phyloP scores from a whole-genome alignment of 2,797 vertebrate species.

The Amniataba percoides region DNA sequence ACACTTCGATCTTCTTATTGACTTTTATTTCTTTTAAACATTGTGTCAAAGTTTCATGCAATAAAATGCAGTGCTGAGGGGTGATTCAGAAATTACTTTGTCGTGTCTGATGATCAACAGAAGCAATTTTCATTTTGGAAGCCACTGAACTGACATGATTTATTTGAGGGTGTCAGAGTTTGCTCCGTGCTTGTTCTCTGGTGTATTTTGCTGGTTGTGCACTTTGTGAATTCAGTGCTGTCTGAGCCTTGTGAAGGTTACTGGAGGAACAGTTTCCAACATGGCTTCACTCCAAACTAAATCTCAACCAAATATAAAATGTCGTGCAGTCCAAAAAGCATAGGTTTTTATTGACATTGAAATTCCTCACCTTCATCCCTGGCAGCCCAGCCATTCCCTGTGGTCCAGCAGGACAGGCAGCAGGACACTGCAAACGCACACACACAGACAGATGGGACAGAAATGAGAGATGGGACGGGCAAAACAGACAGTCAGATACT shows the following conservation, averaged over 20 bases:
- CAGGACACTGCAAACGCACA: slow-evolving; percentile 81
- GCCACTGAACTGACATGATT: neutral
- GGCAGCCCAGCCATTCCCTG: slow-evolving; percentile 82
- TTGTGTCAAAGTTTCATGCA: neutral
- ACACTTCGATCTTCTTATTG: too few species aligned
- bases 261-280: neutral
- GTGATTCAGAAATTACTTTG: neutral
- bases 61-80: neutral
- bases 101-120: neutral
- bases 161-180: neutral
- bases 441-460: slow-evolving; percentile 3
- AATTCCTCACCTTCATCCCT: slow-evolving; percentile 85
- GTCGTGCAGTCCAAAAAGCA: neutral
- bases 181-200: neutral
- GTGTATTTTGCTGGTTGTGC: neutral
- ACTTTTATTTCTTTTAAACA: neutral
- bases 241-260: neutral
- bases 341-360: neutral
- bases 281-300: neutral
- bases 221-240: neutral
- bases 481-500: slow-evolving; percentile 22
- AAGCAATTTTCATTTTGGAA: neutral
- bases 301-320: neutral
- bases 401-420: slow-evolving; percentile 85
- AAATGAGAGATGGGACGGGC: slow-evolving; percentile 19